phyloP scores from a whole-genome alignment of 2,113 vertebrate genomes.

The Thamnaconus septentrionalis region DNA sequence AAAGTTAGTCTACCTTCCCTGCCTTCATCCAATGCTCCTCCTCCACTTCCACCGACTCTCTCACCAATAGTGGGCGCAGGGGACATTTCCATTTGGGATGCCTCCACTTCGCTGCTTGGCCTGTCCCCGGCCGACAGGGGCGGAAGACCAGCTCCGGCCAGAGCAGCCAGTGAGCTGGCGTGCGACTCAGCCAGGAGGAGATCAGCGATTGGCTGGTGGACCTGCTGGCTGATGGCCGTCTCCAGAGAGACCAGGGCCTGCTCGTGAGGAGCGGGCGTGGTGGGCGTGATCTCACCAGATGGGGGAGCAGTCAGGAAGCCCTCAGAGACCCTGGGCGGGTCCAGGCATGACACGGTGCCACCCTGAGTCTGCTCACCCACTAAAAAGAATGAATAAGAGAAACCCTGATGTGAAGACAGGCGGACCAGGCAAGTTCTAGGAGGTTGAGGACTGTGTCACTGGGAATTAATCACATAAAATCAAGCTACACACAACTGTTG shows the following conservation, averaged over 20 bases:
- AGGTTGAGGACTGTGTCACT: too few species aligned
- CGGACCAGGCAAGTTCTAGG: neutral
- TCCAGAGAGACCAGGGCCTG: constrained; percentile 84
- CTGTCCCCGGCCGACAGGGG: constrained; percentile 78
- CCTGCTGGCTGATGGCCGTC: constrained; percentile 82
- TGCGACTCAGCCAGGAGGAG: constrained; percentile 78
- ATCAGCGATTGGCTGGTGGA: constrained; percentile 80
- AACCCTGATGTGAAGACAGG: neutral
- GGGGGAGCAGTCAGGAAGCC: constrained; percentile 86
- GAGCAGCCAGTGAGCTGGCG: constrained; percentile 73
- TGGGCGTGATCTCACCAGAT: constrained; percentile 84
- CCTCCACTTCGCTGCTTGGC: constrained; percentile 82
- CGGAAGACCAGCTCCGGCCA: constrained; percentile 80
- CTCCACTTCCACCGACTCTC: constrained; percentile 64
- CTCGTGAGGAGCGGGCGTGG: constrained; percentile 79
- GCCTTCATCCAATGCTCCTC: constrained; percentile 75
- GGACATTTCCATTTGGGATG: constrained; percentile 93
- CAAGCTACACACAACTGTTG: too few species aligned
- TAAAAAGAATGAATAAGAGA: constrained; percentile 37
- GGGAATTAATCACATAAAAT: too few species aligned
- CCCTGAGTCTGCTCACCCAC: constrained; percentile 78
- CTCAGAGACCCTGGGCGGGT: constrained; percentile 81
- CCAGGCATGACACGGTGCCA: constrained; percentile 72
- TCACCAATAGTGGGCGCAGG: constrained; percentile 89
- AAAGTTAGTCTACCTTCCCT: constrained; percentile 78